Percentiles rank a stretch among this genome's conserved stretches.
Conservation (phyloP, 1,140 invertebrate species). For the Ridgeia piscesae region DNA sequence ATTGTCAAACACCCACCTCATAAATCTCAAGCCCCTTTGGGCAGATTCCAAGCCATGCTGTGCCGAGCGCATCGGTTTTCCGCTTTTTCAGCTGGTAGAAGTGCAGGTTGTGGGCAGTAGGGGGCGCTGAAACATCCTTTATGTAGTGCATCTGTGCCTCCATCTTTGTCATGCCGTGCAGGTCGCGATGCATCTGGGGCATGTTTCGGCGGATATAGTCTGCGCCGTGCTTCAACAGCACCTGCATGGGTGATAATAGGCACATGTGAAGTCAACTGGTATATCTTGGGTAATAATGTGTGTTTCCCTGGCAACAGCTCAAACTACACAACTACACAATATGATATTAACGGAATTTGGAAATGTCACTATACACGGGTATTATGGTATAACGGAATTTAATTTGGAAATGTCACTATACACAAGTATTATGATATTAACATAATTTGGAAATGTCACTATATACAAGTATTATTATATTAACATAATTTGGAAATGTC, state of each 20-base stretch:
- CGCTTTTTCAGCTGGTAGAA: constrained; percentile 78
- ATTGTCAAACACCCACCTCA: constrained; percentile 50
- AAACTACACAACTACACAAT: no score
- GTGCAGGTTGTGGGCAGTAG: constrained; percentile 89
- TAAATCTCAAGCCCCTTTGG: constrained; percentile 84
- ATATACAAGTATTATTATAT: no score
- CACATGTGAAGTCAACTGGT: not conserved
- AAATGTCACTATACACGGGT: no score
- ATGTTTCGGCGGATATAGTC: constrained; percentile 65
- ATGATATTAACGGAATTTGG: no score
- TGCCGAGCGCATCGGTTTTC: constrained; percentile 67
- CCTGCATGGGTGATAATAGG: constrained; percentile 42
- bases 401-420: no score
- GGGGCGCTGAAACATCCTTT: constrained; percentile 79
- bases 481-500: no score
- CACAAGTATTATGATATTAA: no score
- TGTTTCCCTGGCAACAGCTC: no score
- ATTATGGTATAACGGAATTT: no score
- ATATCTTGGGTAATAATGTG: not conserved
- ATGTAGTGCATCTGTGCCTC: constrained; percentile 73
- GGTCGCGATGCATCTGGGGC: constrained; percentile 70
- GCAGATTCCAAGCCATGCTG: constrained; percentile 62
- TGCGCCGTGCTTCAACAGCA: constrained; percentile 65
- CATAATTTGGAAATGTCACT: no score
- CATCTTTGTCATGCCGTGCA: constrained; percentile 71